Evolutionary conservation across 2,888 invertebrate species (phyloP), one percentile per base, ranked within the genome.

Genomic region (Caenorhabditis wallacei): DNA sequence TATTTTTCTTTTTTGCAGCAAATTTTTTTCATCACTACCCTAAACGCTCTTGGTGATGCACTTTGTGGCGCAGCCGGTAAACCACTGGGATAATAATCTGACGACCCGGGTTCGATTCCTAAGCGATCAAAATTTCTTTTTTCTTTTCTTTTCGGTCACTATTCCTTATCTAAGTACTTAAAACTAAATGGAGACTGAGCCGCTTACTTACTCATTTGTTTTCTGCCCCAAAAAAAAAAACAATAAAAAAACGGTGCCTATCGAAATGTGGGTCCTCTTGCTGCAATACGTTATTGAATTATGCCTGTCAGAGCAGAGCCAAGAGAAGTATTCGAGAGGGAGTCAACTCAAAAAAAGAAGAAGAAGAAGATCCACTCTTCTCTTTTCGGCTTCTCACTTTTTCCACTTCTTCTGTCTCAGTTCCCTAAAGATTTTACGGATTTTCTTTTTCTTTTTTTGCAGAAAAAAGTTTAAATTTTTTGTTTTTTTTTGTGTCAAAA

Each of bases 281-380:
- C 68, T 69, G 76, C 68, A 68, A 69, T 76, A 76, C 76, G 76
- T 76, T 76, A 76, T 76, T 76, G 51, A 76, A 76, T 76, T 76
- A 76, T 76, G 76, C 76, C 76, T 76, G 76, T 76, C 76, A 76
- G 76, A 76, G 76, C 68, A 76, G 68, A 8, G 30, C 4, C 8
- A 57, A 40, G 22, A 59, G 56, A 59, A 70, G 69, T 56, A 61
- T 24, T 61, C 61, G 40, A 72, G 51, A 43, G 68, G 76, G 59
- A 35, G 68, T 68, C 76, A 68, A 76, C 53, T 51, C 48, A 37
- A 72, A 43, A 72, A 72, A 51, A 51, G 26, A 43, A 56, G 22
- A 35, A 69, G 26, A 43, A 57, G 46, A 56, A 74, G 56, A 56
- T 40, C 40, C 40, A 64, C 37, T 66, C 18, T 30, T 51, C 43